Percentiles rank a stretch among this genome's conserved stretches.
Conservation (phyloP, 2,888 invertebrate genomes). For the Pilophorus perplexus region DNA sequence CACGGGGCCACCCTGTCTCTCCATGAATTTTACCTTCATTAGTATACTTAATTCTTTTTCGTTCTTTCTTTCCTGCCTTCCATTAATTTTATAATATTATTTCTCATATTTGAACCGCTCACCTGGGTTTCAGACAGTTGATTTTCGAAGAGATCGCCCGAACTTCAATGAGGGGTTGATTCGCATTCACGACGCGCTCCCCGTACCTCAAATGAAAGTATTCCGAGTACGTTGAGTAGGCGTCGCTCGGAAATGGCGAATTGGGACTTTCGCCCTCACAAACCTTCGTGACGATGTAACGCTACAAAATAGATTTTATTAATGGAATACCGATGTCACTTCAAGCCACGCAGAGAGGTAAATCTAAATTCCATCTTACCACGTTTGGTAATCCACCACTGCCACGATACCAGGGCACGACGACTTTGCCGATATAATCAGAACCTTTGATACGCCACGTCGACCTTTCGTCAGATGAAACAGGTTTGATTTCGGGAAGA, state of each 20-base stretch:
- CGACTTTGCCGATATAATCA: constrained; percentile 69
- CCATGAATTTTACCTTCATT: too few species aligned
- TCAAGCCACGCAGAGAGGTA: too few species aligned
- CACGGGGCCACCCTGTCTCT: too few species aligned
- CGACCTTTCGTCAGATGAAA: constrained; percentile 57
- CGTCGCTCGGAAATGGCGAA: constrained; percentile 64
- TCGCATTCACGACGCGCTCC: constrained; percentile 60
- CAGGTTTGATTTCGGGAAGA: constrained; percentile 48
- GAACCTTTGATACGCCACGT: constrained; percentile 58
- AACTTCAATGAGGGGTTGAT: constrained; percentile 79
- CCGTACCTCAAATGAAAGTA: constrained; percentile 77
- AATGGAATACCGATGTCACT: too few species aligned
- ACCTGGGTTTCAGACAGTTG: constrained; percentile 62
- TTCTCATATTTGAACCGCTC: constrained; percentile 22
- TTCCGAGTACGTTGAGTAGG: constrained; percentile 63
- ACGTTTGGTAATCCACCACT: constrained; percentile 10
- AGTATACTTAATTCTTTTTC: too few species aligned
- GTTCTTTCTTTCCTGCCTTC: too few species aligned
- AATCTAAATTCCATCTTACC: too few species aligned
- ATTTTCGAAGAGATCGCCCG: constrained; percentile 62
- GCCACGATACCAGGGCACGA: constrained; percentile 79
- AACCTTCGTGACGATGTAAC: constrained; percentile 69
- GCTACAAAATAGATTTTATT: constrained; percentile 51
- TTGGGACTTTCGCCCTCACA: constrained; percentile 63
- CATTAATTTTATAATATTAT: too few species aligned